Evolutionary conservation across 2,888 invertebrate genomes (phyloP), one percentile per base, ranked within the genome.

Genomic region (Ophion ellenae): DNA sequence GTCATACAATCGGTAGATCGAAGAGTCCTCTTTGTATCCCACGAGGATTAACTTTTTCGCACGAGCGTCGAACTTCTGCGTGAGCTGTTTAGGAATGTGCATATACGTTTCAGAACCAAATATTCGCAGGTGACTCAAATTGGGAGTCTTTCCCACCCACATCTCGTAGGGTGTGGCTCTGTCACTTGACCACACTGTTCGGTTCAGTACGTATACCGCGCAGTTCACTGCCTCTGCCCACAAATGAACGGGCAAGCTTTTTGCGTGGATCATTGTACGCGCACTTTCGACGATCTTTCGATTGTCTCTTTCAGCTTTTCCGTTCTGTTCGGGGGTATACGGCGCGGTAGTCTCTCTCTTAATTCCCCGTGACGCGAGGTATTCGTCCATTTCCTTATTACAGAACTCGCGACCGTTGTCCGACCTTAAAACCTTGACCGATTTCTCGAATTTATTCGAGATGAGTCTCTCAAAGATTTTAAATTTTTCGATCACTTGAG

Each of bases 401-500:
- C 67, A 45, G n/a, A 45, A 77, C 47, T 83, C 77, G 11, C 17
- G 10, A 1, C 77, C 77, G 64, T 73, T 83, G 9, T 77, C 84
- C 40, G 75, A 73, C 14, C 81, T 53, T 20, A 86, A 32, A n/a
- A 57, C 69, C 67, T 82, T 82, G 17, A 82, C 83, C 59, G n/a
- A 47, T 10, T 57, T 57, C 17, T 70, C 86, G 75, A 88, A 86
- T 85, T 87, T 84, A 47, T 85, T 86, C 69, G 86, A 84, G 53
- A 89, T 76, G 75, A 87, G 63, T 7, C 67, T 75, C 17, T 87
- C 83, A 83, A 87, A 90, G 74, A 83, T 83, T 75, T 86, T 86
- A 70, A 90, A 87, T 47, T 88, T 87, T 61, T 80, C 70, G 36
- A 78, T 74, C 47, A 88, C 89, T 80, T 90, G 90, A 53, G 78